Conservation (phyloP, 2,888 invertebrate genomes). For the Parelbella ahira region DNA sequence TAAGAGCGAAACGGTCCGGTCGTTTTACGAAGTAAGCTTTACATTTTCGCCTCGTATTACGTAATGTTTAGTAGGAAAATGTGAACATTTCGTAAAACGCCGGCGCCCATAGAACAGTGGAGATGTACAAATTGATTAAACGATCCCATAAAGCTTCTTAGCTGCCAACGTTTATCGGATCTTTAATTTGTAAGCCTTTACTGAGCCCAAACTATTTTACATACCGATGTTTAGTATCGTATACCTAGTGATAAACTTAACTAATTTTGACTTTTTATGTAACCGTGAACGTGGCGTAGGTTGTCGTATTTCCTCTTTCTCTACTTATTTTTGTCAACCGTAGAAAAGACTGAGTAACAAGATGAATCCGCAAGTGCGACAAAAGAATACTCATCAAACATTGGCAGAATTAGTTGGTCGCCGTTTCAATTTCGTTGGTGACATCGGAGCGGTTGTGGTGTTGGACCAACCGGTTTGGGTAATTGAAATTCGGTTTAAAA, state of each 20-base stretch:
- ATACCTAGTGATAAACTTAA: no score
- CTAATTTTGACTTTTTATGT: no score
- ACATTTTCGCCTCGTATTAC: conserved; percentile 38
- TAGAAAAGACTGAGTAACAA: conserved; percentile 73
- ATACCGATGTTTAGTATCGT: conserved; percentile 76
- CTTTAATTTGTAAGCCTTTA: conserved; percentile 49
- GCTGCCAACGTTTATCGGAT: conserved; percentile 33
- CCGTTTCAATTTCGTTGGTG: conserved; percentile 50
- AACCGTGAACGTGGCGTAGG: conserved; percentile 45
- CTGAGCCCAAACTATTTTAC: conserved; percentile 68
- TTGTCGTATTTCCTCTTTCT: conserved; percentile 50
- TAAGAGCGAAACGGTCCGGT: conserved; percentile 37
- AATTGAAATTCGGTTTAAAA: conserved; percentile 51
- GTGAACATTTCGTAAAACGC: conserved; percentile 49
- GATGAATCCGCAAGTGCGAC: conserved; percentile 61
- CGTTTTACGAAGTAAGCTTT: conserved; percentile 49
- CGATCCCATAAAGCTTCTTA: conserved; percentile 29
- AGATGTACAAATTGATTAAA: conserved; percentile 43
- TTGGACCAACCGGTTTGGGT: conserved; percentile 62
- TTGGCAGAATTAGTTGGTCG: conserved; percentile 57
- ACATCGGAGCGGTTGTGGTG: conserved; percentile 65
- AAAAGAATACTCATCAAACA: conserved; percentile 70
- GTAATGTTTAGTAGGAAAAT: conserved; percentile 34
- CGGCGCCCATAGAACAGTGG: conserved; percentile 45
- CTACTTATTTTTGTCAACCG: conserved; percentile 59